Base-by-base conservation (phyloP, 2,888 invertebrate species). In the Torymus auratus region DNA sequence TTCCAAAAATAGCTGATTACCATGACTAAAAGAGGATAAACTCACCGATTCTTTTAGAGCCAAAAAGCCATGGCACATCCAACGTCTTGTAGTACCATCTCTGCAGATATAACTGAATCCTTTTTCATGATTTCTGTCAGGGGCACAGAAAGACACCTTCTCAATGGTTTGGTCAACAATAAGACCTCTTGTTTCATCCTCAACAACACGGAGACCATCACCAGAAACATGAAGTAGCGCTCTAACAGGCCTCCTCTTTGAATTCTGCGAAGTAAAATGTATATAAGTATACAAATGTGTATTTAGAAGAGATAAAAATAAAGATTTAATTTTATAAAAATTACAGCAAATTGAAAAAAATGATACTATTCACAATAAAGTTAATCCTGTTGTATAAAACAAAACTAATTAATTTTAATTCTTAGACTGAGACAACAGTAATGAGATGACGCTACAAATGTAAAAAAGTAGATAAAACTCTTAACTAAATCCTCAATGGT, bases 31-130 rank as follows among this genome's bases (percentile, higher is more conserved):
- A 10, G 41, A 41, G 41, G 7, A 20, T 78, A 1, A 50, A 85
- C 92, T 92, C 90, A 95, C 94, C 86, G 97, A 96, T 92, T 99
- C 99, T 90, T 98, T 96, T 73, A 96, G 93, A 72, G 99, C 98
- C 84, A 98, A 93, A 91, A 99, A 99, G 58, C 99, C 99, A 92
- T 99, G 99, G 90, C 99, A 99, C 98, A 99, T 99, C 99, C 99
- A 99, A 17, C 99, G 94, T 7, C 99, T 94, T 0, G 99, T 99
- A 14, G 99, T 98, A 81, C 99, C 99, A 91, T 99, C 99, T 81
- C 99, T 95, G 91, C 99, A 99, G 84, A 99, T 99, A 92, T 99
- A 99, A 84, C 99, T 99, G 92, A 98, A 99, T 20, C 99, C 99
- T 84, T 97, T 95, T 88, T 99, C 99, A 89, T 99, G 97, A 91